A percentile compares a stretch with the other conserved stretches of the same genome.
Evolutionary conservation across 2,888 invertebrate genomes (phyloP).

Genomic region (Hirtodrosophila alboralis): DNA sequence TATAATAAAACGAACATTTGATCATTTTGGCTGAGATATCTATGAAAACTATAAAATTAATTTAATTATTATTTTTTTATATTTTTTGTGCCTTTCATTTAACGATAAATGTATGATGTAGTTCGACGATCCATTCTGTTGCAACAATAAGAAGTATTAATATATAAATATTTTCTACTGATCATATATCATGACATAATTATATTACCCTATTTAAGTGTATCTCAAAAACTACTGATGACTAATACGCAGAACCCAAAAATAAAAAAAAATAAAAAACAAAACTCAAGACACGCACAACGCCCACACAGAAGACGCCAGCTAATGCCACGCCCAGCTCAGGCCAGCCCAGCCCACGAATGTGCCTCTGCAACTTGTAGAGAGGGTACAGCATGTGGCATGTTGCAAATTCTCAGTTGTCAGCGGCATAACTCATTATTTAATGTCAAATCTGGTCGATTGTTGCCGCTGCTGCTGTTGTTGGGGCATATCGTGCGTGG

Average conservation of each 20-base stretch:
- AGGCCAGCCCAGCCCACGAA: slow-evolving; percentile 5
- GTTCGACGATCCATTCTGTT: too few relatives aligned
- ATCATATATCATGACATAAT: too few relatives aligned
- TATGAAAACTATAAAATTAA: too few relatives aligned
- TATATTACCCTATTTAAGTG: too few relatives aligned
- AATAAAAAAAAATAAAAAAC: background rate
- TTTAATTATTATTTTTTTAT: too few relatives aligned
- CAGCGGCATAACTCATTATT: slow-evolving; percentile 77
- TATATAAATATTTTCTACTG: too few relatives aligned
- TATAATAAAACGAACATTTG: too few relatives aligned
- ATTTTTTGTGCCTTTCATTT: too few relatives aligned
- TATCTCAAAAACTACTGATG: slow-evolving; percentile 40
- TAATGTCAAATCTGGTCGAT: slow-evolving; percentile 76
- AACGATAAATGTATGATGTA: too few relatives aligned
- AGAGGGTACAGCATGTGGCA: slow-evolving; percentile 24
- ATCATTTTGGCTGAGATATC: too few relatives aligned
- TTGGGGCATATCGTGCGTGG: slow-evolving; percentile 33
- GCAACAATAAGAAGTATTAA: too few relatives aligned
- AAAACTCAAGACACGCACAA: slow-evolving; percentile 33
- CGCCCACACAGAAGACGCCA: slow-evolving; percentile 37
- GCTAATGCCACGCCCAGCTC: slow-evolving; percentile 5
- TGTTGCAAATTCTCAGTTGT: slow-evolving; percentile 71
- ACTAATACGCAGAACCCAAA: slow-evolving; percentile 51
- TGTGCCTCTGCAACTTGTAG: slow-evolving; percentile 1
- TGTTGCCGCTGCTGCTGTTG: slow-evolving; percentile 30